Base-by-base conservation (phyloP, 2,113 vertebrate genomes). In the Channa maculata region DNA sequence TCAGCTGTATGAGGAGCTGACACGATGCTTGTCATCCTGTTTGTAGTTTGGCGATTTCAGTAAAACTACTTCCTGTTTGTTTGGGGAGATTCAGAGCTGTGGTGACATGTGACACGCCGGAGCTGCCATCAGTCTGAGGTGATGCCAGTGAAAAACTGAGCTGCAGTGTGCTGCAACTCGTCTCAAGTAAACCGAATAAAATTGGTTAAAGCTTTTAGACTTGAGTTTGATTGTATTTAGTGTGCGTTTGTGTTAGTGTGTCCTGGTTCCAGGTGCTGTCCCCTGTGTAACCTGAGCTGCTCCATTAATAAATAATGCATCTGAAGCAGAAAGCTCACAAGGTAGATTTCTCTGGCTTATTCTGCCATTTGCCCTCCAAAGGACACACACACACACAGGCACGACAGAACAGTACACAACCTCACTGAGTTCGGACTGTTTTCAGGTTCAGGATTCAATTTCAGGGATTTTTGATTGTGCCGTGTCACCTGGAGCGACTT, bases 271-370 rank as follows among this genome's bases (percentile, higher is more conserved):
- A 80, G 86, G 81, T 88, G 83, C 88, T 87, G 83, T 84, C 78
- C 78, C 80, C 63, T 3, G 39, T 68, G 88, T 71, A 90, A 90
- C 71, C 71, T 14, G 86, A 90, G 65, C 84, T 33, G 46, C 3
- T 59, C 84, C 52, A 83, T 88, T 77, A 88, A 90, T 90, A 86
- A 90, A 88, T 88, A 62, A 90, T 86, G 78, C 50, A 58, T 43
- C 53, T 53, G 77, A 85, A 79, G 9, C 82, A 14, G 61, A 78
- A 68, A 63, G 76, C 74, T 69, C 12, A 1, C 5, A 3, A 61
- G 60, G n/a, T 41, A 64, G 50, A 46, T 4, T 70, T 70, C 77
- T 65, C 33, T 24, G 15, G 51, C 24, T 64, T 48, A 49, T 80
- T 78, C 87, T 81, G 74, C 75, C 49, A 12, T 73, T 80, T 54